These are phyloP conservation scores for Atrina japonica DNA, from an alignment of 2,888 invertebrate genomes.

Conservation along the genomic window DNA sequence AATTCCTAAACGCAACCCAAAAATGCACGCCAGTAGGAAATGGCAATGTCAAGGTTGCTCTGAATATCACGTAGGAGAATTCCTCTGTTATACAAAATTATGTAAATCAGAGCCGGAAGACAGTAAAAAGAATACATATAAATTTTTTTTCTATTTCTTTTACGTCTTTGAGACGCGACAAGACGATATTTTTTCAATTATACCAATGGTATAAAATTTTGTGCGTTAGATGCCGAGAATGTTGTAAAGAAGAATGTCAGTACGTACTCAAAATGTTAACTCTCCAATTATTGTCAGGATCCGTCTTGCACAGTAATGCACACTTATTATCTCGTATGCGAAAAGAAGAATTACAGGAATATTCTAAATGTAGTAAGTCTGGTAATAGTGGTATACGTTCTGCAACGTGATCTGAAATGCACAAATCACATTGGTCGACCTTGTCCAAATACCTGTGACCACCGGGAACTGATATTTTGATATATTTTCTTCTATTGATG, in stretches of 20 bases:
- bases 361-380: conserved; percentile 15
- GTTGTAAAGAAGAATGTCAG: conserved; percentile 2
- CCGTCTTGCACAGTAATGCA: conserved; percentile 23
- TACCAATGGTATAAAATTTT: conserved; percentile 13
- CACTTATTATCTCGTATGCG: conserved; percentile 10
- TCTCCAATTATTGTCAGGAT: conserved; percentile 18
- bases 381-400: conserved; percentile 14
- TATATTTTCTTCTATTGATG: too few species aligned
- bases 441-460: conserved; percentile 21
- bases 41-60: conserved; percentile 14
- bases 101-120: conserved; percentile 5
- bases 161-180: conserved; percentile 40
- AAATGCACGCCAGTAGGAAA: conserved; percentile 9
- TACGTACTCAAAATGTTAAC: conserved; percentile 12
- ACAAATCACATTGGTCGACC: conserved; percentile 3
- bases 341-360: conserved; percentile 20
- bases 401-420: conserved; percentile 11
- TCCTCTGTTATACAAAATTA: conserved; percentile 12
- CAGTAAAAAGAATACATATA: conserved; percentile 15
- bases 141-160: too few species aligned
- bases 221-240: conserved; percentile 20
- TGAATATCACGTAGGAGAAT: conserved; percentile 18
- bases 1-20: neutral
- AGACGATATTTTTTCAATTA: conserved; percentile 29
- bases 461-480: conserved; percentile 14